A percentile compares a stretch with the other conserved stretches of the same genome.
These are phyloP conservation scores for Drosophila birchii DNA, from an alignment of 2,888 invertebrate genomes.

Conservation along the genomic window DNA sequence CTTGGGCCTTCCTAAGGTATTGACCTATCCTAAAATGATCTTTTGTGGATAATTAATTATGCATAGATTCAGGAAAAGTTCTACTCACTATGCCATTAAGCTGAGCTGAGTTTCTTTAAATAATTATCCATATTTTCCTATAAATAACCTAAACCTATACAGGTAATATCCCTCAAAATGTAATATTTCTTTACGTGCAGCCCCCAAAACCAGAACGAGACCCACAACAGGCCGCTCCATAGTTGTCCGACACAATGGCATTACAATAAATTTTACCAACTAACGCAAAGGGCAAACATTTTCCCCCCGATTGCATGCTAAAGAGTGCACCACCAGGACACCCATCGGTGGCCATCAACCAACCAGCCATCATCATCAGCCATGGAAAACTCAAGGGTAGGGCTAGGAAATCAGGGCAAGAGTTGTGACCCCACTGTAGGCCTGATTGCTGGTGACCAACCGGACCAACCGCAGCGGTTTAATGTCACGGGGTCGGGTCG, in stretches of 20 bases:
- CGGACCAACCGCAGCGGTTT: constrained; percentile 8
- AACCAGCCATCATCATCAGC: not conserved
- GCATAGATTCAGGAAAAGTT: not conserved
- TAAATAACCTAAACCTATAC: too few relatives aligned
- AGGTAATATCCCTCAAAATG: too few relatives aligned
- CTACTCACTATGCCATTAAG: not conserved
- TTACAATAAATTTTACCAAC: constrained; percentile 70
- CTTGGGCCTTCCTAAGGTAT: not conserved
- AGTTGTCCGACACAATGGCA: constrained; percentile 64
- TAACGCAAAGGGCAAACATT: constrained; percentile 46
- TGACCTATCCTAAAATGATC: not conserved
- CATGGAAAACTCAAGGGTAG: constrained; percentile 15
- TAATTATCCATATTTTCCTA: too few relatives aligned
- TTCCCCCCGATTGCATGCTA: constrained; percentile 34
- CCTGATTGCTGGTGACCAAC: constrained; percentile 6
- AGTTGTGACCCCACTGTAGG: constrained; percentile 8
- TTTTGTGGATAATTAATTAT: not conserved
- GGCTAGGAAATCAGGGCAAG: constrained; percentile 44
- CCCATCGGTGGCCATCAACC: not conserved
- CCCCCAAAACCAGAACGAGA: constrained; percentile 35
- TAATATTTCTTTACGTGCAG: not conserved
- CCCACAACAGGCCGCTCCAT: constrained; percentile 20
- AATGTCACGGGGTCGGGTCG: constrained; percentile 45
- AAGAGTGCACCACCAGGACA: constrained; percentile 43
- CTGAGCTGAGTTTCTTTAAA: not conserved